phyloP scores from a whole-genome alignment of 2,797 vertebrate genomes.

The Clarias laeviceps region DNA sequence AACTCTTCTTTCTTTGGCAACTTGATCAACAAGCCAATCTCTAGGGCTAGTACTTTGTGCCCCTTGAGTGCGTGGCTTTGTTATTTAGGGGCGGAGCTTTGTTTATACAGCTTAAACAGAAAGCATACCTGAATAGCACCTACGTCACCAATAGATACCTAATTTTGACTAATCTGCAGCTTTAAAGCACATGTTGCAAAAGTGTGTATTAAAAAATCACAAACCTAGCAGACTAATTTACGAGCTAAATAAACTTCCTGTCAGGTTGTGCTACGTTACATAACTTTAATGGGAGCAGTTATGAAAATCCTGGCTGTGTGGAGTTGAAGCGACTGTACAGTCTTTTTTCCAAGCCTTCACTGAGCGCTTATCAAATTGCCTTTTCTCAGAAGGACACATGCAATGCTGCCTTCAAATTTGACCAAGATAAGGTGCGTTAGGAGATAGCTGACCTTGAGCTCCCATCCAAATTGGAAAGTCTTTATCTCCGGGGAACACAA shows the following conservation, averaged over 20 bases:
- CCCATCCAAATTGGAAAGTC: slow-evolving; percentile 26
- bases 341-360: background rate
- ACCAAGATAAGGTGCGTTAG: slow-evolving; percentile 25
- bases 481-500: slow-evolving; percentile 26
- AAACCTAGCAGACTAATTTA: background rate
- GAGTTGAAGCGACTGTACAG: background rate
- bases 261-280: background rate
- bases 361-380: slow-evolving; percentile 11
- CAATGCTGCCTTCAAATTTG: slow-evolving; percentile 23
- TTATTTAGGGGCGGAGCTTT: background rate
- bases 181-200: background rate
- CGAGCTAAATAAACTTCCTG: background rate
- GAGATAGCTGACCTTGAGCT: slow-evolving; percentile 26
- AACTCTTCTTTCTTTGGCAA: no score
- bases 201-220: no score
- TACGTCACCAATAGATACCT: no score
- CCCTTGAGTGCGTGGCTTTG: no score
- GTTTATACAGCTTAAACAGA: background rate
- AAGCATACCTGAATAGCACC: background rate
- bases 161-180: background rate
- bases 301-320: background rate
- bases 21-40: no score
- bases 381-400: slow-evolving; percentile 22
- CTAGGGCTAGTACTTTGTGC: no score
- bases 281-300: background rate